Conservation (phyloP, 2,113 vertebrate species). For the Anser cygnoides region DNA sequence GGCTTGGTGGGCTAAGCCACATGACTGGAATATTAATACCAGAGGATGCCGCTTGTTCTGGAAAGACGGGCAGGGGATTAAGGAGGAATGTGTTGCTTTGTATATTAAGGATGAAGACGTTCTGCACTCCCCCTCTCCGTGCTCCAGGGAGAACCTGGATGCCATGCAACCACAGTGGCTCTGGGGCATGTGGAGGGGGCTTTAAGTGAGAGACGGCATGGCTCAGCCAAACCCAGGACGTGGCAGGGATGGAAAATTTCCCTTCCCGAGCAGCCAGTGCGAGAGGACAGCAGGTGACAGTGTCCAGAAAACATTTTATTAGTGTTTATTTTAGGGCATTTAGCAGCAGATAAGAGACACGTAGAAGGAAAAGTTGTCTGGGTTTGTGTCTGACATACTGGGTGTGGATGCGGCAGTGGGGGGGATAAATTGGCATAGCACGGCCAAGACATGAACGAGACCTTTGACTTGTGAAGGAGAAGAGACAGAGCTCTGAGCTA, state of each 20-base stretch:
- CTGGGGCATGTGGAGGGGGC: fast-evolving
- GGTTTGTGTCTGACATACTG: neutral
- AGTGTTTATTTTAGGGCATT: too few relatives aligned
- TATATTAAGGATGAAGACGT: neutral
- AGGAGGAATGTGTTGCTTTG: neutral
- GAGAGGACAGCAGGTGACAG: neutral
- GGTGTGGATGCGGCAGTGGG: fast-evolving
- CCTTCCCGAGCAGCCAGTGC: fast-evolving
- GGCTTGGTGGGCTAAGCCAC: conserved; percentile 3
- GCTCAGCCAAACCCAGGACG: fast-evolving
- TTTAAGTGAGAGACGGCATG: neutral
- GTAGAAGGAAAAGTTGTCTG: neutral
- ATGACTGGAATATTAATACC: conserved; percentile 48
- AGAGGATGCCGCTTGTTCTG: neutral
- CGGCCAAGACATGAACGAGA: neutral
- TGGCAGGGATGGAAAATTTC: neutral
- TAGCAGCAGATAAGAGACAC: neutral
- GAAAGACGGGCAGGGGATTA: neutral
- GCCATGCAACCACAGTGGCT: fast-evolving
- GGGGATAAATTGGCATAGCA: neutral
- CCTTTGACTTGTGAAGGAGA: neutral
- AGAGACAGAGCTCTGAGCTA: neutral
- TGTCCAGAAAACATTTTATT: neutral
- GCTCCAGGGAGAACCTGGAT: neutral
- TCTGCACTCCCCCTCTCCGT: neutral